phyloP scores from a whole-genome alignment of 1,140 invertebrate genomes.

The Drosophila dunni region DNA sequence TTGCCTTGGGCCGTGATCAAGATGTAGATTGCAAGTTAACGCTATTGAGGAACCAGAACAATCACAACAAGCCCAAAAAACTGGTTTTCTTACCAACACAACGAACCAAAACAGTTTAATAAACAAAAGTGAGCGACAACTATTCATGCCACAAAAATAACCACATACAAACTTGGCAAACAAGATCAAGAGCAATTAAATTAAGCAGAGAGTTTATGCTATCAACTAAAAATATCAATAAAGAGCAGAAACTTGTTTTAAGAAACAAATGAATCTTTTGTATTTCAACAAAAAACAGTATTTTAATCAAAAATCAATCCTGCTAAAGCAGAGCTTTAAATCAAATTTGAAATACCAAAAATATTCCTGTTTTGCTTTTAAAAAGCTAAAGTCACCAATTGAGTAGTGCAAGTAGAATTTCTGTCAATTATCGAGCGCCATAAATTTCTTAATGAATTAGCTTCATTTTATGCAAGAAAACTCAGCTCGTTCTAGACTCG shows the following conservation, averaged over 20 bases:
- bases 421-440: neutral
- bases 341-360: no score
- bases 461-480: constrained; percentile 8
- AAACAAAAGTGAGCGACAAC: constrained; percentile 38
- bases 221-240: neutral
- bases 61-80: constrained; percentile 24
- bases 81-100: constrained; percentile 22
- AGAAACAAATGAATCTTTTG: neutral
- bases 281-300: neutral
- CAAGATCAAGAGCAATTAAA: constrained; percentile 36
- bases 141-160: neutral
- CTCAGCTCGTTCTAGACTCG: no score
- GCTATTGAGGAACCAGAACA: constrained; percentile 13
- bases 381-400: neutral
- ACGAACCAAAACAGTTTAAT: constrained; percentile 32
- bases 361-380: no score
- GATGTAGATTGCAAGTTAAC: constrained; percentile 19
- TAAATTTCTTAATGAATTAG: constrained; percentile 19
- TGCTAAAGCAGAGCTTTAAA: neutral
- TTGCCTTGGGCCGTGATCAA: constrained; percentile 26
- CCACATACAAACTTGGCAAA: constrained; percentile 15
- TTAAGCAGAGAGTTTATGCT: neutral
- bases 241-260: constrained; percentile 13
- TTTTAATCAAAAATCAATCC: neutral
- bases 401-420: neutral